Base-by-base conservation (phyloP, 2,113 vertebrate genomes). In the Promerops cafer region DNA sequence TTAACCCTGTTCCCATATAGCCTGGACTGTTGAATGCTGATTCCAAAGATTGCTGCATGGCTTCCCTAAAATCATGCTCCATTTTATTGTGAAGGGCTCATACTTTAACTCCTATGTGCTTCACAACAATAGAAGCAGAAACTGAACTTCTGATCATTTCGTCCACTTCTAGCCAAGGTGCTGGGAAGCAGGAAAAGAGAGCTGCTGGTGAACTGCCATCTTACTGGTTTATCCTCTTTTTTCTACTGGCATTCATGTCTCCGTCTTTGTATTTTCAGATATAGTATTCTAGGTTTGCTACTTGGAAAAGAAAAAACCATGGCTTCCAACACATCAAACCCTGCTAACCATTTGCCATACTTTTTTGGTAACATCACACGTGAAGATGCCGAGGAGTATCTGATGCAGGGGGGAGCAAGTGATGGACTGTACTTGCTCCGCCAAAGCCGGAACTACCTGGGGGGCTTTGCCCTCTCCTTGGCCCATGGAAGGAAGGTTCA, bases 351-450 rank as follows among this genome's bases (percentile, higher is more conserved):
- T 19, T 93, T 99, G 89, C 97, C 98, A 0, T 99, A 98, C 82
- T 99, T 99, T 93, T 99, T 99, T 9, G 99, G 99, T 70, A 99
- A 99, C 95, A 99, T 99, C 96, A 99, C 99, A 10, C 98, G 99
- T 31, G 99, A 99, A 76, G 99, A 99, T 61, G 99, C 99, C 0
- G 99, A 99, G 91, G 98, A 98, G 16, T 99, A 99, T 91, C 97
- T 99, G 81, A 94, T 93, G 39, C 99, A 99, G 93, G 97, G 88
- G 5, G 99, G 99, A 70, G 85, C 97, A 87, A 96, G 52, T 6
- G 98, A 98, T 8, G 99, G 99, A 72, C 95, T 98, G 0, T 99
- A 98, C 84, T 97, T 99, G 92, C 97, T 99, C 20, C 98, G 99
- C 17, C 99, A 99, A 95, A 99, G 99, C 93, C 98, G 99, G 21